Evolutionary conservation across 2,888 invertebrate genomes (phyloP).

Genomic region (Cephus pulcher): DNA sequence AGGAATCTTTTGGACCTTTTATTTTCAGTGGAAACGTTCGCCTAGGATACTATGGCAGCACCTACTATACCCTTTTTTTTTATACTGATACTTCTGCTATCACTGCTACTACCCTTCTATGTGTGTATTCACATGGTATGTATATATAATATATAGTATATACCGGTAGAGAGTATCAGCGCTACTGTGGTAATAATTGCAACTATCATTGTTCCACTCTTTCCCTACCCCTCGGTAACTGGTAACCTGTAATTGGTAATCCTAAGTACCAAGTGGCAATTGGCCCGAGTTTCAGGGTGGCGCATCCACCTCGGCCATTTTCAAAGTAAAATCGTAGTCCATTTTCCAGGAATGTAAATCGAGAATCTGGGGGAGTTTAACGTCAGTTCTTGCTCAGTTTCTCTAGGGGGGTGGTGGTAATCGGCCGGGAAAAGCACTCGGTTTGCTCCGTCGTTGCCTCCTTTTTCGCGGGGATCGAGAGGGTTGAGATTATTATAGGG

Average conservation of each 20-base stretch:
- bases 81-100: background rate
- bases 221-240: background rate
- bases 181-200: background rate
- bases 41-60: background rate
- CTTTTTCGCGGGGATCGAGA: background rate
- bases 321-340: background rate
- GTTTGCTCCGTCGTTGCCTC: background rate
- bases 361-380: background rate
- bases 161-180: background rate
- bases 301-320: background rate
- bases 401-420: background rate
- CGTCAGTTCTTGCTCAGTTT: background rate
- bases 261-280: background rate
- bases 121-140: too few species aligned
- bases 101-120: background rate
- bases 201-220: background rate
- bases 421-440: background rate
- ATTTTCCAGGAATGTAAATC: background rate
- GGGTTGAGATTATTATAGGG: background rate
- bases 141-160: background rate
- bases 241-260: background rate
- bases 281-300: background rate
- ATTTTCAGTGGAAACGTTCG: background rate
- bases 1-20: background rate
- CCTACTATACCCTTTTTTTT: background rate